Percentiles rank a stretch among this genome's conserved stretches.
Evolutionary conservation across 2,113 vertebrate genomes (phyloP).

Genomic region (Hystrix brachyura): DNA sequence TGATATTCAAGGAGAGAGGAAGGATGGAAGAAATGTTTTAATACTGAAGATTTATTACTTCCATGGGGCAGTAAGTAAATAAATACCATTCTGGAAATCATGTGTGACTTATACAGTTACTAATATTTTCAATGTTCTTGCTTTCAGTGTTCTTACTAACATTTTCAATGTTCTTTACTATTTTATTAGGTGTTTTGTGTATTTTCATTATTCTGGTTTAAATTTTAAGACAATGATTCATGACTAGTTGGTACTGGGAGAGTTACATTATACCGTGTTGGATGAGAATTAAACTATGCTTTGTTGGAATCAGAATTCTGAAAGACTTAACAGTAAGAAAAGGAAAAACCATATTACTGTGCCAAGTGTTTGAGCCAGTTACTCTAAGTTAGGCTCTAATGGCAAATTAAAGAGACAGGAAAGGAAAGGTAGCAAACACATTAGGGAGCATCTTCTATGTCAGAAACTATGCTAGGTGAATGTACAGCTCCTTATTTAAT

Average conservation of each 20-base stretch:
- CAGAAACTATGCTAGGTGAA: not conserved
- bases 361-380: not conserved
- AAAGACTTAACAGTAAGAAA: not conserved
- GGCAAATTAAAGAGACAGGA: not conserved
- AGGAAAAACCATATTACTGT: not conserved
- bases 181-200: conserved; percentile 27
- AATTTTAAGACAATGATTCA: conserved; percentile 15
- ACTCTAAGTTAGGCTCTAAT: not conserved
- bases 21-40: not conserved
- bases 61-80: not conserved
- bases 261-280: not conserved
- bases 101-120: conserved; percentile 3
- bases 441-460: not conserved
- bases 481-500: not conserved
- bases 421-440: not conserved
- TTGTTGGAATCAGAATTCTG: conserved; percentile 28
- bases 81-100: conserved; percentile 49
- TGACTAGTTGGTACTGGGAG: not conserved
- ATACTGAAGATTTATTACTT: not conserved
- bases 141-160: not conserved
- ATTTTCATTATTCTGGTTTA: conserved; percentile 28
- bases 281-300: not conserved
- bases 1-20: not conserved
- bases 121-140: not conserved
- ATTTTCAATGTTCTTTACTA: conserved; percentile 10